phyloP scores from a whole-genome alignment of 2,888 invertebrate species.

The Leptothorax acervorum region DNA sequence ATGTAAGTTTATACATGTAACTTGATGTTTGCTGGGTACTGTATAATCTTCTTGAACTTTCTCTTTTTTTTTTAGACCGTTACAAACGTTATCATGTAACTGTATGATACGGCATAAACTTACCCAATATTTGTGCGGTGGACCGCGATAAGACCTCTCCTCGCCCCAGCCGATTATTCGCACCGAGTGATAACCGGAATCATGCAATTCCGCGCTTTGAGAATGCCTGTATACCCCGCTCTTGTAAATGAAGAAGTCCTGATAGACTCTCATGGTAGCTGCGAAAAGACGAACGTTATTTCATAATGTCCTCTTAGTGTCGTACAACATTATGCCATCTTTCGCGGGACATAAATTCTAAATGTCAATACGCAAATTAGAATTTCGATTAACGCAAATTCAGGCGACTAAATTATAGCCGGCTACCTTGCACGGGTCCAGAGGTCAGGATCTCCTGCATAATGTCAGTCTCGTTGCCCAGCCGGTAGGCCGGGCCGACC shows the following conservation, averaged over 20 bases:
- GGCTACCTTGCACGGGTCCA: slow-evolving; percentile 95
- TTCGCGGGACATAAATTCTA: background rate
- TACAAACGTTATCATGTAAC: slow-evolving; percentile 5
- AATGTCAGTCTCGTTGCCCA: slow-evolving; percentile 93
- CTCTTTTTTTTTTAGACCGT: background rate
- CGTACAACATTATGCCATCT: background rate
- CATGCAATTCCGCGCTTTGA: slow-evolving; percentile 85
- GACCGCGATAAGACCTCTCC: slow-evolving; percentile 87
- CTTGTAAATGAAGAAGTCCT: slow-evolving; percentile 97
- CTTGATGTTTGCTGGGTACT: too few species aligned
- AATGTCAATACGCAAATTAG: background rate
- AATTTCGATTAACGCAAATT: background rate
- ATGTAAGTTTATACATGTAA: too few species aligned
- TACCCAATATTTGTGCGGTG: slow-evolving; percentile 94
- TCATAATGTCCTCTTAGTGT: background rate
- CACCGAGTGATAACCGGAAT: slow-evolving; percentile 94
- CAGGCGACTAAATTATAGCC: background rate
- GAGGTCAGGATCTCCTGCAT: slow-evolving; percentile 96
- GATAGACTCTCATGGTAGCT: slow-evolving; percentile 96
- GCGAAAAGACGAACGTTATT: slow-evolving; percentile 62
- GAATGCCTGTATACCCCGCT: slow-evolving; percentile 93
- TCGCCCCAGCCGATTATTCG: slow-evolving; percentile 97
- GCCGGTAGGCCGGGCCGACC: slow-evolving; percentile 92
- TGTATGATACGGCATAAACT: slow-evolving; percentile 78
- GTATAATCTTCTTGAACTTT: background rate